Evolutionary conservation across 2,888 invertebrate species (phyloP).

Genomic region (Leptinotarsa peninsularis): DNA sequence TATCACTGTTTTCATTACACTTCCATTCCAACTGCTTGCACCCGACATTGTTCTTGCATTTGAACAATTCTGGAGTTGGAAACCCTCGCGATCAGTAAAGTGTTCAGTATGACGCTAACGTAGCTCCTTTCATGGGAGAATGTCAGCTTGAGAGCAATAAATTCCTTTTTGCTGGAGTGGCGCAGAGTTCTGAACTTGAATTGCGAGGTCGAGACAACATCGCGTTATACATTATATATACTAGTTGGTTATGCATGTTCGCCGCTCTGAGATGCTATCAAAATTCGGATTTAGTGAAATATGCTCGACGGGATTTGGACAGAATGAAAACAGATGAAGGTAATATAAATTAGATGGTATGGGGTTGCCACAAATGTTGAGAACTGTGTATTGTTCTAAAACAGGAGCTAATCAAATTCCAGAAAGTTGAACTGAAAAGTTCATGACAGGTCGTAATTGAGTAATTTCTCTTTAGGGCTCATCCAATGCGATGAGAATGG

Average conservation of each 20-base stretch:
- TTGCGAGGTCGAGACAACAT: slow-evolving; percentile 26
- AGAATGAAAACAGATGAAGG: background rate
- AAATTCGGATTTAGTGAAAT: background rate
- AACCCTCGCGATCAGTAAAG: slow-evolving; percentile 6
- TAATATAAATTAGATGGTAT: too few relatives aligned
- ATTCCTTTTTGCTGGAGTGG: slow-evolving; percentile 28
- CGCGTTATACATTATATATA: slow-evolving; percentile 25
- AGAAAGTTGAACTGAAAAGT: too few relatives aligned
- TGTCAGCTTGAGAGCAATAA: slow-evolving; percentile 28
- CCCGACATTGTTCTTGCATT: slow-evolving; percentile 21
- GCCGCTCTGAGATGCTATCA: background rate
- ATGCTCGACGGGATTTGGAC: background rate
- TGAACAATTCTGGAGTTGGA: background rate
- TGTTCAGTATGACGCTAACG: slow-evolving; percentile 17
- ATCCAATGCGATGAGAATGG: too few relatives aligned
- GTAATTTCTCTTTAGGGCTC: too few relatives aligned
- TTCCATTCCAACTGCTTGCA: background rate
- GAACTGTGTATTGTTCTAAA: too few relatives aligned
- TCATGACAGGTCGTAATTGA: too few relatives aligned
- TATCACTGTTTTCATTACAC: background rate
- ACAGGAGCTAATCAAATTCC: too few relatives aligned
- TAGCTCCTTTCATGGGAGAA: slow-evolving; percentile 15
- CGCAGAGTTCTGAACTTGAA: slow-evolving; percentile 32
- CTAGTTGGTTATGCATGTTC: slow-evolving; percentile 16
- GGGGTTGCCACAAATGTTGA: too few relatives aligned